phyloP scores from a whole-genome alignment of 37 sponge, comb jelly and placozoan species.

The Corticium candelabrum region DNA sequence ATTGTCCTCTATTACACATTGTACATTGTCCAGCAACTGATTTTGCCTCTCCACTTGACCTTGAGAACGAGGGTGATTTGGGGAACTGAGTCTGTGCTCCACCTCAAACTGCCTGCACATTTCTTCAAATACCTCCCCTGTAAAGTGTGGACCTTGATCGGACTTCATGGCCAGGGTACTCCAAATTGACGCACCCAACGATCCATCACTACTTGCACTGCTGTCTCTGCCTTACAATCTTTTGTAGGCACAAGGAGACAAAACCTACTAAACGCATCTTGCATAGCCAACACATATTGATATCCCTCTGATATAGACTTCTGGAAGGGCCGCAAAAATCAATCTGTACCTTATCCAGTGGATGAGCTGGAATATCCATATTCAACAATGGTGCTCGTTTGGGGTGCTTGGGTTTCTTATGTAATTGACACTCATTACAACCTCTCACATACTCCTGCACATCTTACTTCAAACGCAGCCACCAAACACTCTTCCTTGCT shows the following conservation, averaged over 20 bases:
- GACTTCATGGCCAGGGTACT: too few relatives aligned
- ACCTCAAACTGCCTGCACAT: too few relatives aligned
- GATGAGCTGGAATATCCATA: not conserved
- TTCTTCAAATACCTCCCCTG: too few relatives aligned
- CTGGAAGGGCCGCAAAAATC: not conserved
- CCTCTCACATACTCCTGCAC: not conserved
- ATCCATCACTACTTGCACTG: too few relatives aligned
- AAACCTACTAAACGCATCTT: too few relatives aligned
- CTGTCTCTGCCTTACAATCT: not conserved
- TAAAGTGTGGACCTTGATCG: too few relatives aligned
- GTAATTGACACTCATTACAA: not conserved
- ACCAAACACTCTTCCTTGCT: not conserved
- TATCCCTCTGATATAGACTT: not conserved
- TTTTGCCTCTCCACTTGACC: too few relatives aligned
- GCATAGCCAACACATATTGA: not conserved
- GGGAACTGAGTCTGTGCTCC: too few relatives aligned
- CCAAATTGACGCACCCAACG: too few relatives aligned
- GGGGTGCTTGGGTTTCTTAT: not conserved
- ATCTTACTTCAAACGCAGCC: not conserved
- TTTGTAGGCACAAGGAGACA: not conserved
- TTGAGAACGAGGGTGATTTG: too few relatives aligned
- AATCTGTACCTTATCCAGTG: not conserved
- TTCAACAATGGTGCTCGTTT: not conserved
- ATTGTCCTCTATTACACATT: too few relatives aligned
- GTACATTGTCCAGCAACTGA: too few relatives aligned